These are phyloP conservation scores for Miniopterus natalensis DNA, from an alignment of 2,113 vertebrate genomes.

Conservation along the genomic window DNA sequence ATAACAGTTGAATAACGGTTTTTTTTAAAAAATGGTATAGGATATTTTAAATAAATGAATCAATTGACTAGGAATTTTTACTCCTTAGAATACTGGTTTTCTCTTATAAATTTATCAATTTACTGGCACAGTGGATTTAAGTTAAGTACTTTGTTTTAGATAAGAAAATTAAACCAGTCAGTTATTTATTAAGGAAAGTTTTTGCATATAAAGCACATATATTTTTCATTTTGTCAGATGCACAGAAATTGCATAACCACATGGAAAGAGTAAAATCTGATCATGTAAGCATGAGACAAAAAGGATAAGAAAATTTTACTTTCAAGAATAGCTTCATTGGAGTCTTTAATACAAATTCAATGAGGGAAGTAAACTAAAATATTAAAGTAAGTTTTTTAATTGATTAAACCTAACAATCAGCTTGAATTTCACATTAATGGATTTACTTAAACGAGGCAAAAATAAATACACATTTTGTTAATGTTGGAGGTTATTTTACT, in stretches of 20 bases:
- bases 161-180: conserved; percentile 3
- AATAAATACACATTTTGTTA: neutral
- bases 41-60: conserved; percentile 32
- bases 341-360: neutral
- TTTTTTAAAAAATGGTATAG: neutral
- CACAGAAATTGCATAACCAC: conserved; percentile 39
- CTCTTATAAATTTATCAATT: neutral
- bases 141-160: conserved; percentile 29
- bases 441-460: neutral
- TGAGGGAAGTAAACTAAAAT: conserved; percentile 1
- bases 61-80: conserved; percentile 7
- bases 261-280: neutral
- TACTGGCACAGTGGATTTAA: neutral
- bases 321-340: neutral
- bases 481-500: neutral
- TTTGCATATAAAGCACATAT: conserved; percentile 14
- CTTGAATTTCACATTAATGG: neutral
- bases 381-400: neutral
- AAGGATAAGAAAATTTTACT: conserved; percentile 7
- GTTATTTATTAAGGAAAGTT: conserved; percentile 6
- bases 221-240: conserved; percentile 47
- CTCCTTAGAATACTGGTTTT: neutral
- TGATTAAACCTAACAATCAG: conserved; percentile 35
- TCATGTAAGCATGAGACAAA: neutral
- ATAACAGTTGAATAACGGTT: neutral